Conservation (phyloP, 1,140 invertebrate genomes). For the Dinoponera quadriceps region DNA sequence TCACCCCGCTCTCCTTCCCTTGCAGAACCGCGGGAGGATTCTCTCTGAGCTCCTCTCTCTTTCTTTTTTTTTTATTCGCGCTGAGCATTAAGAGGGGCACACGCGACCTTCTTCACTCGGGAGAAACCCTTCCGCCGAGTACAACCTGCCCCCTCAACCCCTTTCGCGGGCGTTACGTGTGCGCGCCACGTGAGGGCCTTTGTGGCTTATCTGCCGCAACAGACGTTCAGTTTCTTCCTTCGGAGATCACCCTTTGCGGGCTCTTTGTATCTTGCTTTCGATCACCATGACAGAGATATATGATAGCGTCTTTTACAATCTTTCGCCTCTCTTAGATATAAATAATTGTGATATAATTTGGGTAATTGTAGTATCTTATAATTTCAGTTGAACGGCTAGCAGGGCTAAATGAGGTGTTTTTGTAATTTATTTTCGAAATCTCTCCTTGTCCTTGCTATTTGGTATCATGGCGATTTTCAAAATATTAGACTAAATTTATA, state of each 20-base stretch:
- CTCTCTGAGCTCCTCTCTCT: neutral
- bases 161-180: constrained; percentile 50
- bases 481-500: no score
- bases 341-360: constrained; percentile 14
- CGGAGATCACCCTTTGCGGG: neutral
- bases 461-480: no score
- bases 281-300: neutral
- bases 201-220: constrained; percentile 41
- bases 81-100: constrained; percentile 65
- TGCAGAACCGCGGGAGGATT: neutral
- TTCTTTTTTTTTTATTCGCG: constrained; percentile 44
- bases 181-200: constrained; percentile 35
- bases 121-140: constrained; percentile 57
- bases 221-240: constrained; percentile 53
- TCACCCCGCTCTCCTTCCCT: constrained; percentile 5
- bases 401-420: no score
- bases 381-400: neutral
- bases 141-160: constrained; percentile 60
- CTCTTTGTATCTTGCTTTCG: neutral
- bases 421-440: neutral
- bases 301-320: neutral
- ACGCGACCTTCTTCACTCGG: constrained; percentile 77
- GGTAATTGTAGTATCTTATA: neutral
- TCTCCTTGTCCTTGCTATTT: neutral
- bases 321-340: neutral